These are phyloP conservation scores for Sinohyriopsis cumingii DNA, from an alignment of 2,888 invertebrate species.

Conservation along the genomic window DNA sequence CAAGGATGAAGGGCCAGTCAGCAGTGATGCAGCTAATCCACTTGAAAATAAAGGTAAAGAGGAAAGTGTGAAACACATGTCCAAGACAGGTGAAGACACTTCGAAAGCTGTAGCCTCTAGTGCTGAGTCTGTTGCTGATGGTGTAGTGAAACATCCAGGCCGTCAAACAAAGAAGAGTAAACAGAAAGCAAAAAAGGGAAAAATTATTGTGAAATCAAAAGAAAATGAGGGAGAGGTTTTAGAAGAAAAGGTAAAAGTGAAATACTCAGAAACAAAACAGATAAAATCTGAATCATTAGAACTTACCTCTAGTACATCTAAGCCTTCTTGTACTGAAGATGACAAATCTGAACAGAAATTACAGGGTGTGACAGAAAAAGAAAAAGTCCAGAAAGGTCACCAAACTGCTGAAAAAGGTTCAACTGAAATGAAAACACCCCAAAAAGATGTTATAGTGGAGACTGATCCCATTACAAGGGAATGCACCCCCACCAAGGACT, in stretches of 20 bases:
- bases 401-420: conserved; percentile 8
- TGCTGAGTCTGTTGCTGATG: conserved; percentile 1
- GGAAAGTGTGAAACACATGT: conserved; percentile 1
- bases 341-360: background rate
- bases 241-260: conserved; percentile 1
- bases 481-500: background rate
- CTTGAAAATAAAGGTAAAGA: background rate
- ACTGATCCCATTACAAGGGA: background rate
- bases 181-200: conserved; percentile 7
- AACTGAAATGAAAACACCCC: conserved; percentile 8
- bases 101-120: background rate
- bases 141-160: background rate
- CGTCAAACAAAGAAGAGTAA: background rate
- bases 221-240: background rate
- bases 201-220: conserved; percentile 3
- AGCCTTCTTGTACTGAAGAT: background rate
- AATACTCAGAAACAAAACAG: background rate
- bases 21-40: background rate
- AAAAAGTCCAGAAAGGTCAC: conserved; percentile 1
- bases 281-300: conserved; percentile 3
- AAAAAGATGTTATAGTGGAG: background rate
- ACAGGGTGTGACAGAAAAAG: background rate
- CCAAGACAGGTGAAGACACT: background rate
- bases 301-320: conserved; percentile 1
- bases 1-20: conserved; percentile 1